A percentile compares a stretch with the other conserved stretches of the same genome.
These are phyloP conservation scores for Drosophila meridionalis DNA, from an alignment of 2,888 invertebrate species.

Conservation along the genomic window DNA sequence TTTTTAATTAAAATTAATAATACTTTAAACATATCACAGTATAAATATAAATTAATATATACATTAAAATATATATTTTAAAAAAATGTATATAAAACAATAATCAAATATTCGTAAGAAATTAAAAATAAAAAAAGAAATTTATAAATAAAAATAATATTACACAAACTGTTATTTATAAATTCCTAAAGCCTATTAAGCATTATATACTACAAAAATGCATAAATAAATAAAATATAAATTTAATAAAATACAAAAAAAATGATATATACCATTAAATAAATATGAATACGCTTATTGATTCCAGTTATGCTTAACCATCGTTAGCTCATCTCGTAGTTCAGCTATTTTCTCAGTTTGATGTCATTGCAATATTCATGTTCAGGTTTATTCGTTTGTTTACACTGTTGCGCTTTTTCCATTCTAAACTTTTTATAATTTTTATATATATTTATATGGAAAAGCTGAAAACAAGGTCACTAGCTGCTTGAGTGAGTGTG, in stretches of 20 bases:
- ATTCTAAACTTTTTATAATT: conserved; percentile 16
- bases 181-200: too few species aligned
- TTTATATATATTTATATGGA: conserved; percentile 18
- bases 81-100: too few species aligned
- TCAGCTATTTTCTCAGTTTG: conserved; percentile 10
- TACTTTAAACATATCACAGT: too few species aligned
- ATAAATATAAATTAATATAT: too few species aligned
- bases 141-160: too few species aligned
- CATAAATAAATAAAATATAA: not conserved
- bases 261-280: not conserved
- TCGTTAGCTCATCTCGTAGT: conserved; percentile 6
- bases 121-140: too few species aligned
- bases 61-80: too few species aligned
- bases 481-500: conserved; percentile 7
- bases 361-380: conserved; percentile 46
- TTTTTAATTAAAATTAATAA: too few species aligned
- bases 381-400: conserved; percentile 57
- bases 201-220: not conserved
- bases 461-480: conserved; percentile 66
- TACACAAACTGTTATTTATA: too few species aligned
- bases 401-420: not conserved
- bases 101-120: too few species aligned
- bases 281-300: not conserved
- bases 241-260: not conserved
- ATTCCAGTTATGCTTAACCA: not conserved